Percentiles rank a stretch among this genome's conserved stretches.
Conservation (phyloP, 2,113 vertebrate genomes). For the Calidris pugnax region DNA sequence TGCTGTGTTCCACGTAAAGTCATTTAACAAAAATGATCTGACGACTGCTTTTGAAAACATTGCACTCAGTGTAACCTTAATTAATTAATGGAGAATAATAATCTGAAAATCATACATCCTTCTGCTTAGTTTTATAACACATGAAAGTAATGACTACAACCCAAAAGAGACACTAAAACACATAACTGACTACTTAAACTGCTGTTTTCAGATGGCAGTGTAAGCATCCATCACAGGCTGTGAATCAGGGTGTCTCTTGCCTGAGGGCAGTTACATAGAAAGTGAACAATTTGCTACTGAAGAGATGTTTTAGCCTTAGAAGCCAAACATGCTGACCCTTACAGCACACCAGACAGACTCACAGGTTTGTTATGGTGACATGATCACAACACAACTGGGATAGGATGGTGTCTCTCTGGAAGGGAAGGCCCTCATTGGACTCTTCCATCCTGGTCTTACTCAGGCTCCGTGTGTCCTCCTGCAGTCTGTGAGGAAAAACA, state of each 20-base stretch:
- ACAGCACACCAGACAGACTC: slow-evolving; percentile 36
- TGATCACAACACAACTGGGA: background rate
- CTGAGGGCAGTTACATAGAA: background rate
- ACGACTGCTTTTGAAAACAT: background rate
- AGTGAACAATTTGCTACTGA: background rate
- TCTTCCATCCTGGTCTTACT: slow-evolving; percentile 40
- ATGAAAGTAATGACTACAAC: background rate
- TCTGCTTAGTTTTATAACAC: background rate
- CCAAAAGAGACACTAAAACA: rapidly evolving
- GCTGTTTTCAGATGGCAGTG: background rate
- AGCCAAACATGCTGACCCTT: background rate
- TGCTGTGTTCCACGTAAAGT: background rate
- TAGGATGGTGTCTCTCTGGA: background rate
- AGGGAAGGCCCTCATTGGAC: background rate
- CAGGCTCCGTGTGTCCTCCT: background rate
- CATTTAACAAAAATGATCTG: background rate
- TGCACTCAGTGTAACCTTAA: background rate
- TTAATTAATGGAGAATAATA: background rate
- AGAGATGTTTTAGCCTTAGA: background rate
- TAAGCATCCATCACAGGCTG: background rate
- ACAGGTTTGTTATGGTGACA: slow-evolving; percentile 53
- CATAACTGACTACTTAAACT: rapidly evolving
- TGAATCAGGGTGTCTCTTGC: background rate
- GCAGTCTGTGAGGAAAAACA: background rate
- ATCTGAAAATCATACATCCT: background rate